These are phyloP conservation scores for Elachura formosa DNA, from an alignment of 2,113 vertebrate genomes.

Conservation along the genomic window DNA sequence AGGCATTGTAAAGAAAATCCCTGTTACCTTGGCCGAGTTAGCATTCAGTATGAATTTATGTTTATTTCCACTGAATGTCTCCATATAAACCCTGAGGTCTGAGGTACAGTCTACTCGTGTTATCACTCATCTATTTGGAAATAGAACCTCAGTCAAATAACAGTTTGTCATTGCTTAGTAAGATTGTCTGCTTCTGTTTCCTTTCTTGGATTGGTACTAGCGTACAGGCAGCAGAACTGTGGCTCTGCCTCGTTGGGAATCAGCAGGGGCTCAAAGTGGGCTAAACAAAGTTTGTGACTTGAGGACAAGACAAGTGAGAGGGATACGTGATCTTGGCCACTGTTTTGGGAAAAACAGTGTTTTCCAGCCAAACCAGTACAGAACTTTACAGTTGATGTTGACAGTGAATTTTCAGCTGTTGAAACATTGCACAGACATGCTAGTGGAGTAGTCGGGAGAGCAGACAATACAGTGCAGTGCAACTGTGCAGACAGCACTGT, in stretches of 20 bases:
- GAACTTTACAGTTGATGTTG: background rate
- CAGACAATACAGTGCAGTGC: background rate
- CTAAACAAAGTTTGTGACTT: background rate
- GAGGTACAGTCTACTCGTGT: background rate
- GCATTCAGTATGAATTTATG: background rate
- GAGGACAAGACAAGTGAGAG: background rate
- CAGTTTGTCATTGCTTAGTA: background rate
- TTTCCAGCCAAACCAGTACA: background rate
- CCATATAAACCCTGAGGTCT: background rate
- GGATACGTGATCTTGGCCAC: background rate
- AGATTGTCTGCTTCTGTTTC: background rate
- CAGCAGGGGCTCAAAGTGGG: background rate
- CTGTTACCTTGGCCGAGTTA: background rate
- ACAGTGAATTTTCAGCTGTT: background rate
- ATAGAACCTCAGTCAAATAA: background rate
- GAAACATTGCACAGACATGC: background rate
- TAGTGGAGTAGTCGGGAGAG: background rate
- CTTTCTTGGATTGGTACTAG: background rate
- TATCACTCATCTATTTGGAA: background rate
- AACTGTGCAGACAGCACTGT: background rate
- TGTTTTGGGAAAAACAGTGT: background rate
- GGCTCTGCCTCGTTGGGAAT: background rate
- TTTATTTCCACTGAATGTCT: background rate
- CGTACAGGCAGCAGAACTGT: background rate
- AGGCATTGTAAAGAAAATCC: background rate